Base-by-base conservation (phyloP, 2,888 invertebrate genomes). In the Pristionchus entomophagus region DNA sequence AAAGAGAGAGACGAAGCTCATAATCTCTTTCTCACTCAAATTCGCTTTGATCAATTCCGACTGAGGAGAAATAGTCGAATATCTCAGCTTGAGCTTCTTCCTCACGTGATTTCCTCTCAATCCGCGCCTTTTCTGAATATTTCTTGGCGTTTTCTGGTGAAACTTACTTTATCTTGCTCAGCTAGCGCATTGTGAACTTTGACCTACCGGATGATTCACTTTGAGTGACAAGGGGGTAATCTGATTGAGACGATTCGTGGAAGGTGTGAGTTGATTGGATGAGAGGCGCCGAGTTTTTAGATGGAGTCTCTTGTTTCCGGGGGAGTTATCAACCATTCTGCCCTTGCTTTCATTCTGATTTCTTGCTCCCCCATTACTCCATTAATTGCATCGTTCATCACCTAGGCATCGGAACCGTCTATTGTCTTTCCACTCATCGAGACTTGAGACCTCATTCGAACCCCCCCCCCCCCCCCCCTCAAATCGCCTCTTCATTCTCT, bases 21-120 rank as follows among this genome's bases (percentile, higher is more conserved):
- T 73, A 73, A 45, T 73, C 73, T 73, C 73, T 73, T 73, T 73
- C 73, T 73, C 73, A 73, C 73, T 73, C 73, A 73, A 73, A 41
- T 41, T 41, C 73, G 73, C 73, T 73, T 73, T 73, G 73, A 73
- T 73, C 73, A 73, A 73, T 73, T 73, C 73, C 73, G 73, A 73
- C 73, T 73, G 41, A 45, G 73, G 62, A 62, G 65, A 65, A 65
- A 65, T 65, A 29, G 65, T 65, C 73, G 73, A 73, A 73, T 73
- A 73, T 73, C 73, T 73, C 26, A 73, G 73, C 65, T 35, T 65
- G 65, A 65, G 65, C 35, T 35, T 65, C 65, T 32, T 35, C 65
- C 65, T 73, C 73, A 73, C 73, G 41, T 73, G 73, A 38, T 73
- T 73, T 73, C 26, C 38, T 26, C n/a, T 73, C 12, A 38, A 73